Percentiles rank a stretch among this genome's conserved stretches.
These are phyloP conservation scores for Opisthocomus hoazin DNA, from an alignment of 2,113 vertebrate species.

Conservation along the genomic window DNA sequence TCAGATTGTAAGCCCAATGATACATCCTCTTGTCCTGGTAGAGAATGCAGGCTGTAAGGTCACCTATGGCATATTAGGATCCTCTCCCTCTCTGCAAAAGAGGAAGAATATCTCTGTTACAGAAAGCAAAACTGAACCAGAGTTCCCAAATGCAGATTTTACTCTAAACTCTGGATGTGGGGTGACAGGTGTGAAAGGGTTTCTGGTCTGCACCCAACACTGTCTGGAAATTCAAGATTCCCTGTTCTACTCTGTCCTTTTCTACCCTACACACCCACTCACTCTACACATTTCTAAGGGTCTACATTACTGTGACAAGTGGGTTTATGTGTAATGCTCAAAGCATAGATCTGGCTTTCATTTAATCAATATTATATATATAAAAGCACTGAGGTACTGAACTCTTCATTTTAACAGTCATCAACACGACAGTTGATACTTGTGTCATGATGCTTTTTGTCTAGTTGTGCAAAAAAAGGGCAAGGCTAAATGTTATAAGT, in stretches of 20 bases:
- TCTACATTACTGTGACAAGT: not conserved
- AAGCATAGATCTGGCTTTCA: not conserved
- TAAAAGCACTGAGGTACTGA: not conserved
- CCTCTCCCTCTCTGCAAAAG: not conserved
- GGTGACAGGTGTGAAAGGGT: not conserved
- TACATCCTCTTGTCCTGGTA: not conserved
- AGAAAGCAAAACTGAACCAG: not conserved
- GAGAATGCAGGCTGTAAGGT: not conserved
- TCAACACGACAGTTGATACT: not conserved
- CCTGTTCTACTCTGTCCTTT: not conserved
- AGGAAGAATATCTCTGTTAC: not conserved
- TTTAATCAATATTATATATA: not conserved
- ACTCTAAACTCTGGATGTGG: not conserved
- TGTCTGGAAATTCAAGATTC: not conserved
- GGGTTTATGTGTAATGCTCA: not conserved
- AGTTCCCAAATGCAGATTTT: not conserved
- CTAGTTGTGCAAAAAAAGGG: not conserved
- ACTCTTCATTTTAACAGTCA: not conserved
- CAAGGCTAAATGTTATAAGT: not conserved
- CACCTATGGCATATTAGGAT: not conserved
- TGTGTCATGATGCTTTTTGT: not conserved
- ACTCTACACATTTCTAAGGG: not conserved
- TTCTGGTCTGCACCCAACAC: not conserved
- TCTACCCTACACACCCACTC: not conserved
- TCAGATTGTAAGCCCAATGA: not conserved